Base-by-base conservation (phyloP, 1,140 invertebrate species). In the Hesperophylax magnus region DNA sequence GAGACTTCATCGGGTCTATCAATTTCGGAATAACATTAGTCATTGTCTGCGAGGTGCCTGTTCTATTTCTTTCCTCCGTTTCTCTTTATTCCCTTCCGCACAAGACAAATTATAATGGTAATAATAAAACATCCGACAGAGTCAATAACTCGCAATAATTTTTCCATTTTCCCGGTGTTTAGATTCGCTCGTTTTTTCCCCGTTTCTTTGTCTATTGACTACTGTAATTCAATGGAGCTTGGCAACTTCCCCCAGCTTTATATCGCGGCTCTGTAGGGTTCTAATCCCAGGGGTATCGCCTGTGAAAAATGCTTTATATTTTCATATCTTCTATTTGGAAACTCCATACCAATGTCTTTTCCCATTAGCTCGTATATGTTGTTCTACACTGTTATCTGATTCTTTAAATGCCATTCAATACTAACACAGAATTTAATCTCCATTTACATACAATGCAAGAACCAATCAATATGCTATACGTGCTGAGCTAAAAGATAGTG, bases 11-110 rank as follows among this genome's bases (percentile, higher is more conserved):
- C 56, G 81, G 58, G 39, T 61, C 79, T 84, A 84, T 84, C 83
- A 84, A 84, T 84, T 84, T 84, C 83, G 52, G 67, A 79, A 74
- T 65, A 81, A 81, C 83, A 84, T 84, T 84, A 84, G 83, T 84
- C 83, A 84, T 84, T 84, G 83, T 84, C 83, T 82, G 75, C 83
- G 65, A 82, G 63, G 82, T 77, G 81, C 83, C 83, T 78, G 65
- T 80, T 81, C 60, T 71, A 82, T 81, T 82, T 84, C 81, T 84
- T 58, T 81, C 76, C 52, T 67, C 34, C 54, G 53, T 81, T 81
- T 63, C 47, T 80, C 78, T 65, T 76, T 34, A 52, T 18, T 17
- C n/a, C 18, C 24, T 71, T 56, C 27, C 53, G 31, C 24, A 20
- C 67, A 79, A 81, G 82, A 84, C 80, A 81, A 84, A 84, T 84